These are phyloP conservation scores for Dione juno DNA, from an alignment of 2,888 invertebrate genomes.

Conservation along the genomic window DNA sequence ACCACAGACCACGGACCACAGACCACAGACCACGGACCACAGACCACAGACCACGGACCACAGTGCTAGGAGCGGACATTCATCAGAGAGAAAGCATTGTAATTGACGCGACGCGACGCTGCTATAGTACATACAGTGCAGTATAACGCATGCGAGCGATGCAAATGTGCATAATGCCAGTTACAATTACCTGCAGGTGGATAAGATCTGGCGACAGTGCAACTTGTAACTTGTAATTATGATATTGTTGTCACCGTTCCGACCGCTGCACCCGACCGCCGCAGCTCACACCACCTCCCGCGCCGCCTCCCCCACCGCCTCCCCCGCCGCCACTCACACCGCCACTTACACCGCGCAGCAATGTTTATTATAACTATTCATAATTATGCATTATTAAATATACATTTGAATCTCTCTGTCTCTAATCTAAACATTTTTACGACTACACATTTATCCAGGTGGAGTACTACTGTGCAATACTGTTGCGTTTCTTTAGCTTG, in stretches of 20 bases:
- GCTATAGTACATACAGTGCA: slow-evolving; percentile 25
- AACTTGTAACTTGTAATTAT: slow-evolving; percentile 47
- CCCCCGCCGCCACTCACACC: slow-evolving; percentile 32
- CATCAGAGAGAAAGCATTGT: slow-evolving; percentile 41
- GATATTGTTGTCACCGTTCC: slow-evolving; percentile 49
- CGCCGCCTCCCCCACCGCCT: too few species aligned
- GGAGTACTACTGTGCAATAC: too few species aligned
- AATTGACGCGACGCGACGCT: slow-evolving; percentile 21
- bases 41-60: too few species aligned
- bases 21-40: too few species aligned
- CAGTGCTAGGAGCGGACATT: slow-evolving; percentile 39
- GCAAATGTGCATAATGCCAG: slow-evolving; percentile 38
- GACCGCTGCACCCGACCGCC: slow-evolving; percentile 38
- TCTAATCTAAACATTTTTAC: not conserved
- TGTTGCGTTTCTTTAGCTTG: not conserved
- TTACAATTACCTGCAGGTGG: slow-evolving; percentile 39
- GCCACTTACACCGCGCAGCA: not conserved
- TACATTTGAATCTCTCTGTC: not conserved
- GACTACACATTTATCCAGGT: not conserved
- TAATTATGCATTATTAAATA: slow-evolving; percentile 15
- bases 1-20: too few species aligned
- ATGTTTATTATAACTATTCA: slow-evolving; percentile 4
- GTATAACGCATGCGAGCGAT: slow-evolving; percentile 34
- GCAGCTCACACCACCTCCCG: too few species aligned
- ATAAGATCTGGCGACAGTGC: slow-evolving; percentile 46